A percentile compares a stretch with the other conserved stretches of the same genome.
Conservation (phyloP, 2,888 invertebrate genomes). For the Drosophila parthenogenetica region DNA sequence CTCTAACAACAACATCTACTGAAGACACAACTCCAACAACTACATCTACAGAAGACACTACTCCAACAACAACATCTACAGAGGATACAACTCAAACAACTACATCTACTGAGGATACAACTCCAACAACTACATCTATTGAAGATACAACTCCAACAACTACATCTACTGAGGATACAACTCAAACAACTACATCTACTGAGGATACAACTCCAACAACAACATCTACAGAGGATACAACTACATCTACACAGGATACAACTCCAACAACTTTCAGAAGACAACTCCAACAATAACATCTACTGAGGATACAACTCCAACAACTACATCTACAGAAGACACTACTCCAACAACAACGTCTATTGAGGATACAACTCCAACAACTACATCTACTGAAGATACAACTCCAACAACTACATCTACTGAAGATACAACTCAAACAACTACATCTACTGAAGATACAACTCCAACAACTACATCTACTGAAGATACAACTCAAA, state of each 20-base stretch:
- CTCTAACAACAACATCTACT: not conserved
- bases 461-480: conserved; percentile 3
- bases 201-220: conserved; percentile 1
- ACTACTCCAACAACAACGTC: conserved; percentile 2
- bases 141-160: not conserved
- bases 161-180: not conserved
- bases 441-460: not conserved
- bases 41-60: not conserved
- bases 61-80: not conserved
- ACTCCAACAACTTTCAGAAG: not conserved
- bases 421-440: not conserved
- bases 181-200: not conserved
- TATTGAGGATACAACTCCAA: not conserved
- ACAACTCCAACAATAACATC: conserved; percentile 2
- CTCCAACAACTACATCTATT: not conserved
- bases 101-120: conserved; percentile 3
- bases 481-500: not conserved
- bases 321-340: not conserved
- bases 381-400: not conserved
- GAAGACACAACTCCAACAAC: not conserved
- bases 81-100: not conserved
- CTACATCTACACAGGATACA: not conserved
- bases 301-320: not conserved
- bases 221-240: not conserved
- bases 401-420: not conserved